Conservation (phyloP, 2,888 invertebrate species). For the Dilophus febrilis region DNA sequence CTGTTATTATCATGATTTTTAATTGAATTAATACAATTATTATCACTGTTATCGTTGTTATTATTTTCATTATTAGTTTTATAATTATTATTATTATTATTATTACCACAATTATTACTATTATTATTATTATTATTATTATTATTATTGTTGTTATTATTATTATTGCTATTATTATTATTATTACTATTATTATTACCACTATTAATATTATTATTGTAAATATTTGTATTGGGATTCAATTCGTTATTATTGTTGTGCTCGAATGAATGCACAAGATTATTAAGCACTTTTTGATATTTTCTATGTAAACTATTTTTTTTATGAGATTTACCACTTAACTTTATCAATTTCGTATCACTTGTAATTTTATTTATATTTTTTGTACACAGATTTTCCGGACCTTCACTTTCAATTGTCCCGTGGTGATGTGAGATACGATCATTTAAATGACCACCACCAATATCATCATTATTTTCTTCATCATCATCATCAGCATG, state of each 20-base stretch:
- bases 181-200: too few relatives aligned
- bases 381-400: slow-evolving; percentile 29
- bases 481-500: slow-evolving; percentile 12
- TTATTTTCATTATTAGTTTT: too few relatives aligned
- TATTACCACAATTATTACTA: not conserved
- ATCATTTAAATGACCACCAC: slow-evolving; percentile 2
- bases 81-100: too few relatives aligned
- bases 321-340: too few relatives aligned
- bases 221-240: too few relatives aligned
- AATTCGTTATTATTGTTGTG: not conserved
- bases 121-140: slow-evolving; percentile 2
- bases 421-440: too few relatives aligned
- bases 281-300: too few relatives aligned
- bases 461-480: slow-evolving; percentile 5
- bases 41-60: slow-evolving; percentile 4
- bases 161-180: not conserved
- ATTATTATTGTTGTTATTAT: not conserved
- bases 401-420: slow-evolving; percentile 25
- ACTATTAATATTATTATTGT: too few relatives aligned
- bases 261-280: too few relatives aligned
- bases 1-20: not conserved
- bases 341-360: too few relatives aligned
- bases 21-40: slow-evolving; percentile 4
- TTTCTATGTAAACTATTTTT: too few relatives aligned
- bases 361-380: slow-evolving; percentile 17